Evolutionary conservation across 2,888 invertebrate genomes (phyloP), one percentile per base, ranked within the genome.

Genomic region (Acanthosepion pharaonis): DNA sequence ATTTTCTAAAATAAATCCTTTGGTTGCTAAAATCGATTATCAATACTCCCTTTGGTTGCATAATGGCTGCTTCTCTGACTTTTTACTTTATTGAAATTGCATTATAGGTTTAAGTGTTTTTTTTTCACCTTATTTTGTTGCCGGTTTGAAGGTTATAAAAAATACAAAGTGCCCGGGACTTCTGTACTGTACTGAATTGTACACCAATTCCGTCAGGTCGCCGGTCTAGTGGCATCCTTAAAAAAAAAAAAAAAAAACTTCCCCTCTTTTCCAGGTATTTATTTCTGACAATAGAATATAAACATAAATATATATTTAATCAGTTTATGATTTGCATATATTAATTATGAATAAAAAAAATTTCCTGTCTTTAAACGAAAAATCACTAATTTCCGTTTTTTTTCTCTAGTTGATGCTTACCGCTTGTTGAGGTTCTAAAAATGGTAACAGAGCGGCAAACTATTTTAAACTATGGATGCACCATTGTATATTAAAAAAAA

Each of bases 351-450:
- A 59, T 59, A 59, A 59, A 59, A 42, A 42, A 3, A 42, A 20
- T 20, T 59, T 55, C 20, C 1, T 23, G 20, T 59, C 5, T 20
- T 59, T 23, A 5, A 20, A 23, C 5, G 23, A 23, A 6, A 20
- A 59, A 20, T 78, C 42, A 42, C 3, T 42, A 42, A 42, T 42
- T 42, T 42, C 42, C 42, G 2, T 42, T 42, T 28, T 28, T 28
- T 78, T n/a, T 78, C 1, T 78, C 3, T 1, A n/a, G 28, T 78
- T n/a, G 23, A 33, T n/a, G n/a, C 9, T 78, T 78, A 78, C 78
- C 78, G 78, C 78, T 78, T 78, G 78, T 78, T 78, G 78, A 78
- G 78, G 78, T 78, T 78, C 78, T 78, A n/a, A n/a, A 78, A 78
- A 78, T 78, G n/a, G 15, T n/a, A 78, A 78, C 59, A 4, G 20